Base-by-base conservation (phyloP, 1,140 invertebrate species). In the Cheumatopsyche charites region DNA sequence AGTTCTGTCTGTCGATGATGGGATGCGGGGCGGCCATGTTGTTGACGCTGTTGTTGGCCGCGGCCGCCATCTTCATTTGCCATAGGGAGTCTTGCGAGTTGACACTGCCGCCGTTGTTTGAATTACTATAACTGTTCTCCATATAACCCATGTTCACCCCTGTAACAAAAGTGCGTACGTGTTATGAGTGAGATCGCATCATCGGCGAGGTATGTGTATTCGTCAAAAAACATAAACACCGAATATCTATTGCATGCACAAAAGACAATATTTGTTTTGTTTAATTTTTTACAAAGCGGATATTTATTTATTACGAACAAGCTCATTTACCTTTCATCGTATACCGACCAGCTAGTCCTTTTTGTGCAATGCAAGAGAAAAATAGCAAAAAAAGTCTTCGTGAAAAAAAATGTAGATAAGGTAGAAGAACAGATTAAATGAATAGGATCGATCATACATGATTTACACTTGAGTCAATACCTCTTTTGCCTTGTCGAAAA, bases 51-150 rank as follows among this genome's bases (percentile, higher is more conserved):
- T 86, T 88, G 63, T 87, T 87, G 52, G 88, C 88, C 0, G 89
- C 89, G 3, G 90, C 90, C 0, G 90, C 90, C 86, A 92, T 91
- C 83, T 95, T 95, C 87, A 95, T 92, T 83, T 96, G 94, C 94
- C 94, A 96, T 75, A 96, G 84, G n/a, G 94, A 96, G 80, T 96
- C 94, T 80, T 96, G 94, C 0, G 94, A 95, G 83, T 96, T 95
- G 42, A 96, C 94, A 67, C 93, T 95, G 62, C 94, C 94, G 21
- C 93, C 94, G 82, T 96, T 94, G 83, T 95, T 94, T 63, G 93
- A 94, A 80, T 95, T 95, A 47, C 92, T 93, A 82, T 95, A 95
- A 80, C 92, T 94, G 82, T 94, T 94, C 78, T 95, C 93, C 84
- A 94, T 90, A 84, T 94, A 94, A 62, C 90, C 91, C 88, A 94